phyloP scores from a whole-genome alignment of 2,113 vertebrate species.

The Ursus arctos region DNA sequence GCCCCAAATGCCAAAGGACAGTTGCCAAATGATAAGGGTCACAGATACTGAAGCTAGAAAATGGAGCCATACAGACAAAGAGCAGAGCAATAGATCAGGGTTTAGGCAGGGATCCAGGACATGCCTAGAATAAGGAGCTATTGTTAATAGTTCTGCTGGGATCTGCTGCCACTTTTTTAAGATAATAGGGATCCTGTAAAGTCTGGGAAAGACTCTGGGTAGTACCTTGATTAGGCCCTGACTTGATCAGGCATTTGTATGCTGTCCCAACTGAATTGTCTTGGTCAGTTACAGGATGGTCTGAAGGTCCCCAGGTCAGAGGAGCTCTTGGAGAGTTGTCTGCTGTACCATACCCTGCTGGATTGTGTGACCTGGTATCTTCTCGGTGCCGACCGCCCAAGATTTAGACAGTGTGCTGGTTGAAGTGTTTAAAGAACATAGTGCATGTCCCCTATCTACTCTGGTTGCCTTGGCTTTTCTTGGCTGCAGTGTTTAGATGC shows the following conservation, averaged over 20 bases:
- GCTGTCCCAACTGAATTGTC: not conserved
- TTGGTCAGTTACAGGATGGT: not conserved
- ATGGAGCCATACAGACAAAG: slow-evolving; percentile 58
- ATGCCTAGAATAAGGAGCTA: slow-evolving; percentile 52
- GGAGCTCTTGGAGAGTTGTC: not conserved
- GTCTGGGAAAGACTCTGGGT: slow-evolving; percentile 2
- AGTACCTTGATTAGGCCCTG: not conserved
- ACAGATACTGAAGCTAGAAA: slow-evolving; percentile 69
- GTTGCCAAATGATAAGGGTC: slow-evolving; percentile 66
- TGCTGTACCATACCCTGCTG: not conserved
- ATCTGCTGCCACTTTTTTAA: slow-evolving; percentile 52
- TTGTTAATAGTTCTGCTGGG: slow-evolving; percentile 65
- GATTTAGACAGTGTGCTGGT: not conserved
- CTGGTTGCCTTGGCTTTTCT: not conserved
- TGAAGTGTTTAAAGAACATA: not conserved
- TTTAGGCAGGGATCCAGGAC: slow-evolving; percentile 60
- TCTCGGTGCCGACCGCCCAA: not conserved
- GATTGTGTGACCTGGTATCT: not conserved
- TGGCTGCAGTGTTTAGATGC: not conserved
- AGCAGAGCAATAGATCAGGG: slow-evolving; percentile 54
- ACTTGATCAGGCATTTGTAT: not conserved
- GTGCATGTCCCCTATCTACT: not conserved
- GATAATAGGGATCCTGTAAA: slow-evolving; percentile 40
- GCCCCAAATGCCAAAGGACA: slow-evolving; percentile 47
- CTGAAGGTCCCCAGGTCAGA: not conserved